These are phyloP conservation scores for Thunnus maccoyii DNA, from an alignment of 2,113 vertebrate species.

Conservation along the genomic window DNA sequence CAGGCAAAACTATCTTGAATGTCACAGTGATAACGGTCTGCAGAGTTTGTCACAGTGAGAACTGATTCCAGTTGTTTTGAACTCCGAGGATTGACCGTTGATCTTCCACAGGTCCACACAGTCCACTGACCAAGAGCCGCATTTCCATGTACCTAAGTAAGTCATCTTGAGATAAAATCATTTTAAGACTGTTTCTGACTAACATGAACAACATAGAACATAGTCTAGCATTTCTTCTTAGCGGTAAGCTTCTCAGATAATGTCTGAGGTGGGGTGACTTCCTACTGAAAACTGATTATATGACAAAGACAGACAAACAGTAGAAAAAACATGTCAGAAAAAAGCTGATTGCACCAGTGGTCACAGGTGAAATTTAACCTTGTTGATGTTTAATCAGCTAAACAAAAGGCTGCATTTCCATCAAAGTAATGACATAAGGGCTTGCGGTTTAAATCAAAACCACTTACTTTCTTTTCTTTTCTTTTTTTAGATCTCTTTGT, in stretches of 20 bases:
- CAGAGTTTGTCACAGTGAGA: slow-evolving; percentile 41
- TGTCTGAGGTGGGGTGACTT: background rate
- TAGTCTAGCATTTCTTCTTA: slow-evolving; percentile 12
- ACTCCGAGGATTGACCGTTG: background rate
- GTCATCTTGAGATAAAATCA: slow-evolving; percentile 62
- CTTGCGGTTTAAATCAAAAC: background rate
- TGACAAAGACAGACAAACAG: slow-evolving; percentile 35
- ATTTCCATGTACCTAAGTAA: slow-evolving; percentile 65
- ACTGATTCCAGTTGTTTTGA: slow-evolving; percentile 29
- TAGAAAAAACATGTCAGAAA: slow-evolving; percentile 19
- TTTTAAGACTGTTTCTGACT: slow-evolving; percentile 47
- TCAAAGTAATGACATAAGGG: background rate
- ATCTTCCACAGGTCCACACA: slow-evolving; percentile 40
- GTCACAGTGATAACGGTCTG: slow-evolving; percentile 78
- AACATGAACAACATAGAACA: slow-evolving; percentile 24
- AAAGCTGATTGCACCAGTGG: background rate
- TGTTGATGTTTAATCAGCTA: background rate
- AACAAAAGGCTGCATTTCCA: background rate
- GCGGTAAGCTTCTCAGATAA: background rate
- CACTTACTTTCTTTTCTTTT: too few species aligned
- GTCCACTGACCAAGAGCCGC: slow-evolving; percentile 25
- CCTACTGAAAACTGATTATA: slow-evolving; percentile 17
- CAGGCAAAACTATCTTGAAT: slow-evolving; percentile 16
- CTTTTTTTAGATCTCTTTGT: background rate
- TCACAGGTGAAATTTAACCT: background rate